Evolutionary conservation across 2,888 invertebrate genomes (phyloP).

Genomic region (Aproaerema taeniolella): DNA sequence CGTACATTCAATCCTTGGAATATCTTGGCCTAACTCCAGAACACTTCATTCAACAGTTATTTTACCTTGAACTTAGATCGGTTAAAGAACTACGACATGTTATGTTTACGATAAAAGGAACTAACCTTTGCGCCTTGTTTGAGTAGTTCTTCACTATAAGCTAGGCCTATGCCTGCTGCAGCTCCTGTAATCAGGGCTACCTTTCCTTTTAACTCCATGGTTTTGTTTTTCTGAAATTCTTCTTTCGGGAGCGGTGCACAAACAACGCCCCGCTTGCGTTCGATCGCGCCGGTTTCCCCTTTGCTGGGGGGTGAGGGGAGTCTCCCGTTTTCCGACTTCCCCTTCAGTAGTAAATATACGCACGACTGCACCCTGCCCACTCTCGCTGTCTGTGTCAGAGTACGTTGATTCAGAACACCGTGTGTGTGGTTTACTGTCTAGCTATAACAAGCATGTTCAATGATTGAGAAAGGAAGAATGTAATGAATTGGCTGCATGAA

Average conservation of each 20-base stretch:
- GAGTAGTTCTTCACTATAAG: slow-evolving; percentile 84
- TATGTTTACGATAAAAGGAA: slow-evolving; percentile 16
- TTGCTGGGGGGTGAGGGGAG: slow-evolving; percentile 28
- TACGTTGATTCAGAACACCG: slow-evolving; percentile 10
- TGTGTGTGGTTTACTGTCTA: slow-evolving; percentile 7
- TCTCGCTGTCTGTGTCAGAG: slow-evolving; percentile 40
- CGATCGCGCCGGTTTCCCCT: slow-evolving; percentile 50
- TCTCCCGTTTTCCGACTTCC: slow-evolving; percentile 47
- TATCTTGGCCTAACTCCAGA: slow-evolving; percentile 34
- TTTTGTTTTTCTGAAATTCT: slow-evolving; percentile 35
- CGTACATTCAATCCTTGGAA: slow-evolving; percentile 10
- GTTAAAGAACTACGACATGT: slow-evolving; percentile 12
- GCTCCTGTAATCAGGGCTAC: slow-evolving; percentile 85
- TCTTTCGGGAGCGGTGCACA: slow-evolving; percentile 48
- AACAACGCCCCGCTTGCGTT: slow-evolving; percentile 45
- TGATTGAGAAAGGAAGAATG: no score
- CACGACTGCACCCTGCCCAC: slow-evolving; percentile 51
- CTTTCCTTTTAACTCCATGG: slow-evolving; percentile 85
- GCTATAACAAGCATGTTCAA: no score
- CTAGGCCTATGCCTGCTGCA: slow-evolving; percentile 84
- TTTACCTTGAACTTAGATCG: slow-evolving; percentile 56
- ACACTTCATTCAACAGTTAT: slow-evolving; percentile 43
- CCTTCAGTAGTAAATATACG: slow-evolving; percentile 65
- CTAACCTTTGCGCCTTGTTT: slow-evolving; percentile 85
- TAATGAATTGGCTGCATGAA: no score